Evolutionary conservation across 2,797 vertebrate genomes (phyloP), one percentile per base, ranked within the genome.

Genomic region (Scleropages formosus): DNA sequence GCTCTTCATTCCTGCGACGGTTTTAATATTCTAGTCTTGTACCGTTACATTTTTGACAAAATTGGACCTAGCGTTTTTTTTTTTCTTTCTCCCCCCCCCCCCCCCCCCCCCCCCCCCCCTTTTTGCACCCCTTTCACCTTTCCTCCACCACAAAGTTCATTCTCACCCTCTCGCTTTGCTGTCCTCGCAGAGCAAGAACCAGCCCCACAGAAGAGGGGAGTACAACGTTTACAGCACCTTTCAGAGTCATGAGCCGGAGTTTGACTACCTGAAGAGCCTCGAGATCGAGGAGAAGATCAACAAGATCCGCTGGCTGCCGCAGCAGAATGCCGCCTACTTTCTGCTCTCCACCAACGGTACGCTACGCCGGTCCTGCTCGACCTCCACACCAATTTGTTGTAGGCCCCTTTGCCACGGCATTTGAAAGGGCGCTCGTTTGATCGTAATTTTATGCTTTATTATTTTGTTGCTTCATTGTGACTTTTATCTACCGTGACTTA

Each of bases 171-270:
- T 39, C 67, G 15, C 67, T 49, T 8, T 16, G 20, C 44, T 18
- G 15, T 8, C 16, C 20, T 9, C n/a, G 16, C 74, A 95, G 94
- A 95, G 94, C 87, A 95, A 94, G 88, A 93, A 93, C 82, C 94
- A 94, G 82, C 90, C 94, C 81, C 94, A 95, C 77, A 88, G 94
- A 69, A 82, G 94, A 78, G 94, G 94, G 78, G 94, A 95, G 86
- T 95, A 95, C 88, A 95, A 95, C 92, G 94, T 95, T 89, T 95
- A 95, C 92, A 95, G 94, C 92, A 95, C 94, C 85, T 95, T 95
- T 90, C 94, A 95, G 92, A 95, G 94, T 90, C 94, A 95, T 76
- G 94, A 95, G 88, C 94, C 94, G 0, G 94, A 95, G 88, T 95
- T 95, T 77, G 94, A 95, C 92, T 95, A 95, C 92, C 90, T 95